Evolutionary conservation across 2,888 invertebrate genomes (phyloP), one percentile per base, ranked within the genome.

Genomic region (Globia sparganii): DNA sequence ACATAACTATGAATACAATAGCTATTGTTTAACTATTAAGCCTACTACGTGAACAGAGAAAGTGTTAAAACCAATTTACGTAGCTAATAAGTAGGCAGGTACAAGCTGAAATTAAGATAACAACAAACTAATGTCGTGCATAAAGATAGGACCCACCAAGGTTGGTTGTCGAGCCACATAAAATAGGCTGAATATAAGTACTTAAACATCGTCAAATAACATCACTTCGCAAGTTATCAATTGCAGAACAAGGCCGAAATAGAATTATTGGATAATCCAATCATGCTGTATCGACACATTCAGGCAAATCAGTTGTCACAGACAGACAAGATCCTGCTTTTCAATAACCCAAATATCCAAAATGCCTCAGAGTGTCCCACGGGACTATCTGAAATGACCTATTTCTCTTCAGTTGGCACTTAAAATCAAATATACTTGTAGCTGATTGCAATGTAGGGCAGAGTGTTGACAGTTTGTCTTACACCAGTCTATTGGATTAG

Each of bases 311-410:
- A 34, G 56, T 66, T 49, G 65, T 70, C 59, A 77, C 11, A 61
- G 53, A 82, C 25, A 31, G 64, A 71, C 66, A 71, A 58, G 85
- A 58, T 85, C 75, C 85, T 85, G 85, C 34, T 31, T 69, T 72
- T 69, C 85, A 85, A 84, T 81, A 85, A 85, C 81, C 85, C 76
- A 62, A 81, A 70, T 83, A 77, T 28, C 69, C 71, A 81, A 85
- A 85, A 80, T 53, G 77, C 21, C 53, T 77, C 28, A 15, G 59
- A 62, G 64, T 46, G 15, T 85, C 83, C 85, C 83, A 83, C 83
- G 83, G 81, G 70, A 85, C 70, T 62, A 62, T 85, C 66, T 67
- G 15, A 6, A 59, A 58, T 81, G 78, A 81, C 77, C 74, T 86
- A 69, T 66, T 86, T 85, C 66, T 75, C 64, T 67, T 78, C 37